Evolutionary conservation across 1,140 invertebrate species (phyloP).

Genomic region (Argopecten irradians): DNA sequence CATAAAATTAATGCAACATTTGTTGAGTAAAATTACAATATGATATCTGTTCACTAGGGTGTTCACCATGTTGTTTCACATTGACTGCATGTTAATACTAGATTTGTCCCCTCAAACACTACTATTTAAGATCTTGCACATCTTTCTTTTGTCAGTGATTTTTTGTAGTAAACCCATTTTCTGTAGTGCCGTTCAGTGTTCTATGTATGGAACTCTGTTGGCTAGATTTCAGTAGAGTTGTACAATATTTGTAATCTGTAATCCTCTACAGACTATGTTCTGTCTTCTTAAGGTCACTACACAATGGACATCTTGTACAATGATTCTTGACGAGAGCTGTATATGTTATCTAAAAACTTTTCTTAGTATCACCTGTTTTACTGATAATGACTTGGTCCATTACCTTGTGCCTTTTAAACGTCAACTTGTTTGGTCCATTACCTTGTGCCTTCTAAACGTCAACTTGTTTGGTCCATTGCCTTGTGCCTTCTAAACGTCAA

Average conservation of each 20-base stretch:
- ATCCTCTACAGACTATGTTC: too few relatives aligned
- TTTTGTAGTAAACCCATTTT: too few relatives aligned
- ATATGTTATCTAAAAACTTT: background rate
- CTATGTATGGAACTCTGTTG: too few relatives aligned
- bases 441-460: background rate
- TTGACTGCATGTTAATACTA: background rate
- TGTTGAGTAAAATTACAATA: background rate
- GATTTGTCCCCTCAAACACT: background rate
- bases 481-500: background rate
- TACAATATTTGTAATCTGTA: too few relatives aligned
- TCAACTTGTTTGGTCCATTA: background rate
- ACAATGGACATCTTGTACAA: too few relatives aligned
- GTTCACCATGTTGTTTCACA: background rate
- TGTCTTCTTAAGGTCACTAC: background rate
- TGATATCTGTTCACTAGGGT: background rate
- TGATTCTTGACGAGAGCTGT: background rate
- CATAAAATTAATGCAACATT: slow-evolving; percentile 5
- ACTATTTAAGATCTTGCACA: background rate
- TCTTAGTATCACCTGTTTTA: background rate
- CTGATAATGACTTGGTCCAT: background rate
- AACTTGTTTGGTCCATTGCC: background rate
- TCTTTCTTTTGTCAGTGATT: background rate
- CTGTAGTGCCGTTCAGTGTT: too few relatives aligned
- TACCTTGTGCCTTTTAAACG: background rate
- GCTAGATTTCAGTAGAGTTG: too few relatives aligned